Evolutionary conservation across 2,888 invertebrate species (phyloP).

Genomic region (Tetropium fuscum): DNA sequence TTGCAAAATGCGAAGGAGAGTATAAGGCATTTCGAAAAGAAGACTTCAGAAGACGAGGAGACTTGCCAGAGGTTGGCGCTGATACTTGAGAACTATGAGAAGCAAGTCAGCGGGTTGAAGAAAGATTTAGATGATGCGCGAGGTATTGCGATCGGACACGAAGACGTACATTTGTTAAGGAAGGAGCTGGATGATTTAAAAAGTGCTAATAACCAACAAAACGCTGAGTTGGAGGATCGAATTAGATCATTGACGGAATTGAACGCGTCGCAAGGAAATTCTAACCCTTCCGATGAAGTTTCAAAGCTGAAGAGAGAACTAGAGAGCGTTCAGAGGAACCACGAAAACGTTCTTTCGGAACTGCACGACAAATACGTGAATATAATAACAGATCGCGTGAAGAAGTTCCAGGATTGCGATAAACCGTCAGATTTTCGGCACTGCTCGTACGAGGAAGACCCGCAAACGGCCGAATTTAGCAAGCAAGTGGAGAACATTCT

Average conservation of each 20-base stretch:
- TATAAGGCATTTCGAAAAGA: slow-evolving; percentile 44
- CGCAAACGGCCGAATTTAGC: slow-evolving; percentile 54
- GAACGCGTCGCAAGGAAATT: slow-evolving; percentile 43
- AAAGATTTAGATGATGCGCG: slow-evolving; percentile 56
- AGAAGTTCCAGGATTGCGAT: slow-evolving; percentile 49
- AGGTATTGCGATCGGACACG: slow-evolving; percentile 43
- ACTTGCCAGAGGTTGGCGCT: slow-evolving; percentile 47
- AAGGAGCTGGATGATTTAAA: slow-evolving; percentile 44
- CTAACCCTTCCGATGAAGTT: slow-evolving; percentile 8
- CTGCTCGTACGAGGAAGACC: slow-evolving; percentile 37
- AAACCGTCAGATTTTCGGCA: slow-evolving; percentile 40
- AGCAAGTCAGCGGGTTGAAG: slow-evolving; percentile 53
- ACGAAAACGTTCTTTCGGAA: slow-evolving; percentile 34
- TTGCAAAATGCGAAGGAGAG: slow-evolving; percentile 47
- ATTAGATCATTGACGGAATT: slow-evolving; percentile 45
- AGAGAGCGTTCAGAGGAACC: slow-evolving; percentile 28
- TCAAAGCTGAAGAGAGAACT: slow-evolving; percentile 26
- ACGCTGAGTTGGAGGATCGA: slow-evolving; percentile 1
- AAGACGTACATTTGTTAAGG: slow-evolving; percentile 29
- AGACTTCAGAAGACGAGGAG: slow-evolving; percentile 48
- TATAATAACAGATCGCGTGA: slow-evolving; percentile 53
- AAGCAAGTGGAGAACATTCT: slow-evolving; percentile 69
- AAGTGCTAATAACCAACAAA: slow-evolving; percentile 51
- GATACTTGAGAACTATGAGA: slow-evolving; percentile 52
- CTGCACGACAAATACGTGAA: slow-evolving; percentile 53